Evolutionary conservation across 2,113 vertebrate species (phyloP).

Genomic region (Parotia lawesii): DNA sequence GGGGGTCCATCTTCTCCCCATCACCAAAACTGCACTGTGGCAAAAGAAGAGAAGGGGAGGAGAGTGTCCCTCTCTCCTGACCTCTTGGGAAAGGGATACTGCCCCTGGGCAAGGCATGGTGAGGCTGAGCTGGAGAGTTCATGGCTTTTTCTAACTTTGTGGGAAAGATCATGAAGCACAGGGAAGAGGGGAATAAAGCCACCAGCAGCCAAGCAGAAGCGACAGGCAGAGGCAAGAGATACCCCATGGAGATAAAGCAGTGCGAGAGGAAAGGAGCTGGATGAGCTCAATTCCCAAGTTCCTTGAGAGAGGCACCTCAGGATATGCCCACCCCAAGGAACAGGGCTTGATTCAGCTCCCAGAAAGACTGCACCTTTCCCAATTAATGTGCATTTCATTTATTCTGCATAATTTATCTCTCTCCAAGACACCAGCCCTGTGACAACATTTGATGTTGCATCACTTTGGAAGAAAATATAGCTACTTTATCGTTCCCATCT

Average conservation of each 20-base stretch:
- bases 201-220: constrained; percentile 20
- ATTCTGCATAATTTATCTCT: constrained; percentile 54
- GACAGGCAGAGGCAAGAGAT: neutral
- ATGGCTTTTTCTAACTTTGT: neutral
- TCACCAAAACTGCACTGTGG: neutral
- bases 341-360: neutral
- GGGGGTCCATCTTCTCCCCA: too few species aligned
- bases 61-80: neutral
- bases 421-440: constrained; percentile 36
- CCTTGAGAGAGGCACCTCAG: constrained; percentile 7
- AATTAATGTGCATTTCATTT: constrained; percentile 70
- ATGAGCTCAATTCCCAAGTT: neutral
- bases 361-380: constrained; percentile 23
- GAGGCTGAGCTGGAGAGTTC: neutral
- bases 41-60: neutral
- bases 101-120: neutral
- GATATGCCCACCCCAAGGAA: neutral
- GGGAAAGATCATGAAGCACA: neutral
- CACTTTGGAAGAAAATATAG: constrained; percentile 48
- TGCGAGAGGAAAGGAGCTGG: neutral
- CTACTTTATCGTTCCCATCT: constrained; percentile 31
- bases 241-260: neutral
- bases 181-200: neutral
- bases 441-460: constrained; percentile 63
- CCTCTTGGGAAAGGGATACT: neutral